Percentiles rank a stretch among this genome's conserved stretches.
Evolutionary conservation across 2,888 invertebrate species (phyloP).

Genomic region (Nomada fabriciana): DNA sequence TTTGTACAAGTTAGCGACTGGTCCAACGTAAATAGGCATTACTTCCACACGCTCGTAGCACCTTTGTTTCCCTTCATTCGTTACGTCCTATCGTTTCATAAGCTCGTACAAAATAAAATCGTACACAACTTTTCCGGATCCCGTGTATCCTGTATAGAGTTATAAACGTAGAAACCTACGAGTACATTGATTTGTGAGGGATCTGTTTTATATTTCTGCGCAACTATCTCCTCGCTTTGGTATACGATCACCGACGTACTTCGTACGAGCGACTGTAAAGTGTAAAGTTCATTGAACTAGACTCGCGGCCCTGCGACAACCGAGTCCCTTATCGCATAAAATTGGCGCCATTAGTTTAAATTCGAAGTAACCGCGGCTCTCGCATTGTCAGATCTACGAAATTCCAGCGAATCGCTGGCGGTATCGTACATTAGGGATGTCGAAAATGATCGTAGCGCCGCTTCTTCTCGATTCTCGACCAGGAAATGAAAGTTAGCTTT

Average conservation of each 20-base stretch:
- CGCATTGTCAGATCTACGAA: slow-evolving; percentile 52
- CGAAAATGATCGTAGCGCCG: not conserved
- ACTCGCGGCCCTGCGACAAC: slow-evolving; percentile 70
- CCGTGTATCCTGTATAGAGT: too few species aligned
- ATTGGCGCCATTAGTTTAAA: not conserved
- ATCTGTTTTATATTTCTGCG: slow-evolving; percentile 38
- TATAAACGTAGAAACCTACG: slow-evolving; percentile 4
- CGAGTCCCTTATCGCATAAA: not conserved
- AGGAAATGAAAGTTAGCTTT: not conserved
- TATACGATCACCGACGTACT: slow-evolving; percentile 58
- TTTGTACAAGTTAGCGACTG: slow-evolving; percentile 41
- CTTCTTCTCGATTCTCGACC: not conserved
- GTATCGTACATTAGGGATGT: not conserved
- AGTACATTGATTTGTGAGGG: slow-evolving; percentile 5
- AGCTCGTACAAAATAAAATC: not conserved
- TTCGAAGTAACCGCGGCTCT: slow-evolving; percentile 1
- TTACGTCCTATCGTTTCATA: too few species aligned
- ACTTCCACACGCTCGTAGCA: not conserved
- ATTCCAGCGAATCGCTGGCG: slow-evolving; percentile 19
- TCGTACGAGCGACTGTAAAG: slow-evolving; percentile 64
- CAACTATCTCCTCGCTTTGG: slow-evolving; percentile 64
- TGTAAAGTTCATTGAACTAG: slow-evolving; percentile 79
- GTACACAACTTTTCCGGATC: slow-evolving; percentile 1
- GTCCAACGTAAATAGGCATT: not conserved
- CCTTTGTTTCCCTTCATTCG: not conserved